Base-by-base conservation (phyloP, 2,113 vertebrate genomes). In the Alouatta palliata region DNA sequence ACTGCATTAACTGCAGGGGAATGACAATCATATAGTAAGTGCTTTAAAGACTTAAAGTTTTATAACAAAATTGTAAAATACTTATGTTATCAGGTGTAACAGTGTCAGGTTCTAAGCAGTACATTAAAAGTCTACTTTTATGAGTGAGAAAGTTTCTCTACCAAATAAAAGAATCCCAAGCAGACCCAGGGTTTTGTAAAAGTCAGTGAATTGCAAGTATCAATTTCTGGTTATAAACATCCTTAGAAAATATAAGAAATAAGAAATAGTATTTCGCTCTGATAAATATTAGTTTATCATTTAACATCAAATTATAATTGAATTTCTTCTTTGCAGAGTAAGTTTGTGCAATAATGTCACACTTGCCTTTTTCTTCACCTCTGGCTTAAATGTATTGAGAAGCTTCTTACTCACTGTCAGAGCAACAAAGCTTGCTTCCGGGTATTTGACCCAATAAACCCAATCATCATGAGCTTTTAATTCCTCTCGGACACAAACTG, bases 281-380 rank as follows among this genome's bases (percentile, higher is more conserved):
- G 56, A 32, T 77, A 80, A 87, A 58, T 80, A 84, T 88, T 54
- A 91, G 20, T 73, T 86, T 87, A 23, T 81, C 25, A 61, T 45
- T 75, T 87, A 76, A 82, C 81, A 71, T 85, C 92, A 92, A 80
- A n/a, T 90, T 89, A 56, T 54, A 77, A 81, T 35, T 49, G 37
- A 47, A 37, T 89, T n/a, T 91, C 45, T n/a, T 91, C 45, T 91
- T 61, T 43, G 43, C 16, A 87, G 35, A 84, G 47, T 73, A 81
- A 86, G 37, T 81, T 84, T 91, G 5, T 90, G 88, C 45, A 45
- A 4, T 96, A 96, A 94, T 85, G 30, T 97, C 75, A 96, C 76
- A 96, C 96, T 98, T 96, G 97, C 94, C 93, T 97, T 97, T 97
- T 97, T 94, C n/a, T 86, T 81, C 56, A 83, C 64, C 96, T 98